phyloP scores from a whole-genome alignment of 2,113 vertebrate genomes.

The Anguilla japonica region DNA sequence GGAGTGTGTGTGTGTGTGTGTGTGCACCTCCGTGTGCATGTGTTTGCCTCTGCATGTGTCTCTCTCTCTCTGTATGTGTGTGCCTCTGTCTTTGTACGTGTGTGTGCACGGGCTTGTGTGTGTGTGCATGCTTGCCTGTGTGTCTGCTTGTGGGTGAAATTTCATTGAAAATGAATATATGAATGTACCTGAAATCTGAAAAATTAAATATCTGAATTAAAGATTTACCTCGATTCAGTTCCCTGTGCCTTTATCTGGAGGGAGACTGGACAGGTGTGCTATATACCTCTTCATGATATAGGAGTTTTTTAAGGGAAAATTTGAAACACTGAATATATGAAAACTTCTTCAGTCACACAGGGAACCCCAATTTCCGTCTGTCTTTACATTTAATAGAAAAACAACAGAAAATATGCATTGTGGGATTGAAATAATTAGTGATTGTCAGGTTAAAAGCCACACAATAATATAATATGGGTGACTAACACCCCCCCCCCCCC shows the following conservation, averaged over 20 bases:
- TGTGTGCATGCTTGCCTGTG: too few species aligned
- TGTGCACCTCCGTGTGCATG: neutral
- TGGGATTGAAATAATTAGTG: slow-evolving; percentile 23
- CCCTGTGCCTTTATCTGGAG: too few species aligned
- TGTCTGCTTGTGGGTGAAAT: too few species aligned
- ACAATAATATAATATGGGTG: slow-evolving; percentile 17
- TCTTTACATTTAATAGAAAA: slow-evolving; percentile 14
- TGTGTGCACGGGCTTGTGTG: too few species aligned
- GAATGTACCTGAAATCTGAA: too few species aligned
- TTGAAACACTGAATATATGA: neutral
- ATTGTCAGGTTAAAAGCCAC: slow-evolving; percentile 34
- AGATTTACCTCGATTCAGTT: neutral
- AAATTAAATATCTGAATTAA: too few species aligned
- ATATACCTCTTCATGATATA: neutral
- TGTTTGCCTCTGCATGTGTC: too few species aligned
- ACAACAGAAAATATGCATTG: slow-evolving; percentile 11
- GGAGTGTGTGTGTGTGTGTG: slow-evolving; percentile 67
- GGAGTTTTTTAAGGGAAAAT: neutral
- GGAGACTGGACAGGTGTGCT: neutral
- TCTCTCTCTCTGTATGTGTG: too few species aligned
- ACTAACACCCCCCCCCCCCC: slow-evolving; percentile 9
- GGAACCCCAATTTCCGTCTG: neutral
- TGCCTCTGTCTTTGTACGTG: too few species aligned
- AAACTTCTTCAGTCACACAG: neutral
- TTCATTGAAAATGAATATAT: too few species aligned